Percentiles rank a stretch among this genome's conserved stretches.
Conservation (phyloP, 2,797 vertebrate species). For the Danio jaintianensis region DNA sequence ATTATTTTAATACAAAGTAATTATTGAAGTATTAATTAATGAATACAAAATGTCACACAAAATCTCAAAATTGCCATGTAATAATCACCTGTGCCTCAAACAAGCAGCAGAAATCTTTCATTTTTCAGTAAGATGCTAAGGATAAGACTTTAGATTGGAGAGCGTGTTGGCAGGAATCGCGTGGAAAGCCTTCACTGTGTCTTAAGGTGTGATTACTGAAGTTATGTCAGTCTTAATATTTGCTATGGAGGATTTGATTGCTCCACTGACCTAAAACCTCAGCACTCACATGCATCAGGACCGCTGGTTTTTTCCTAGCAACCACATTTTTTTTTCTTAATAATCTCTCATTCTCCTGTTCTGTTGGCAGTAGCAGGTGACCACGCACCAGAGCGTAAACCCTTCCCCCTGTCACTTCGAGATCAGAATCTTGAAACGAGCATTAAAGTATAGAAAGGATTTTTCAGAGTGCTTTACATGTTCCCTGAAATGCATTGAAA, state of each 20-base stretch:
- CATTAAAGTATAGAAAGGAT: neutral
- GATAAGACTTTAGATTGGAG: too few relatives aligned
- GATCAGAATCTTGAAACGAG: slow-evolving; percentile 27
- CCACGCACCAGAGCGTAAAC: neutral
- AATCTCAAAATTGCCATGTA: too few relatives aligned
- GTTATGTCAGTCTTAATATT: neutral
- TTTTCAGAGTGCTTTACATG: neutral
- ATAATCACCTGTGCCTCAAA: too few relatives aligned
- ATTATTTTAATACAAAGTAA: too few relatives aligned
- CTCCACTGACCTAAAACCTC: slow-evolving; percentile 2
- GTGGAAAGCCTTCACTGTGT: neutral
- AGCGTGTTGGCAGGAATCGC: too few relatives aligned
- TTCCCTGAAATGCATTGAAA: too few relatives aligned
- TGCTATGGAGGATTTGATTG: neutral
- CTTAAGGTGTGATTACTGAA: neutral
- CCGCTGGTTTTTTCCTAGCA: neutral
- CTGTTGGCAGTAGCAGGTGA: neutral
- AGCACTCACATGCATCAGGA: neutral
- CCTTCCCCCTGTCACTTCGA: neutral
- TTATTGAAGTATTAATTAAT: too few relatives aligned
- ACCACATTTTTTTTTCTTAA: neutral
- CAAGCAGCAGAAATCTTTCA: too few relatives aligned
- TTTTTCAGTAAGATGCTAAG: too few relatives aligned
- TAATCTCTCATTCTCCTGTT: neutral
- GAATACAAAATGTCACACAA: too few relatives aligned